Evolutionary conservation across 2,113 vertebrate species (phyloP), one percentile per base, ranked within the genome.

Genomic region (Struthio camelus): DNA sequence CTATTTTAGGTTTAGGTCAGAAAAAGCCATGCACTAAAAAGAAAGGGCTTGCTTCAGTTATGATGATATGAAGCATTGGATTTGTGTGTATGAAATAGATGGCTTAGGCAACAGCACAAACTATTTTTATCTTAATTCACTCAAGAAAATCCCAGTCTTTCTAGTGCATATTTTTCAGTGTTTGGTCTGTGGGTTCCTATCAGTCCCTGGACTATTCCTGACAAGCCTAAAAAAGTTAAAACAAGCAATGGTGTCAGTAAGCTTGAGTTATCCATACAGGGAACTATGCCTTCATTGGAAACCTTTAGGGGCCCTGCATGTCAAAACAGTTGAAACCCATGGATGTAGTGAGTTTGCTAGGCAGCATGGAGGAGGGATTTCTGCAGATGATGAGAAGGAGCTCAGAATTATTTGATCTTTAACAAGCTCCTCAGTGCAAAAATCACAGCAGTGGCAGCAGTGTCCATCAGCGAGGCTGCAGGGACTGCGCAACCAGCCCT

Each of bases 391-490:
- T 69, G 44, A 72, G 10, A 42, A 65, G 34, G 0, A 67, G 22
- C 0, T 1, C 81, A 27, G 20, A 46, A 40, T 50, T 75, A 6
- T 24, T 72, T 34, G 24, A 51, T 53, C n/a, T 72, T 27, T 42
- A 6, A 40, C 51, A 69, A 5, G 24, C 34, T 73, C 16, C 28
- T 25, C 11, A 14, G 10, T 28, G 7, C 48, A 62, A 59, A 89
- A 84, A 11, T 36, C 2, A 6, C 27, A 25, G 42, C 76, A 30
- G 18, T 28, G 38, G 18, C 54, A 32, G 61, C 28, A 56, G 12
- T 1, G 2, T 20, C 34, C 0, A 0, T 17, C 53, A 25, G 15
- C 6, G 64, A 61, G 38, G 22, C 0, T 0, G 0, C 3, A 69
- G 20, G 66, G 66, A 24, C 30, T 20, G 15, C 6, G 5, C 44